Evolutionary conservation across 92 coral and sea anemone species (phyloP).

Genomic region (Phenganax marumi): DNA sequence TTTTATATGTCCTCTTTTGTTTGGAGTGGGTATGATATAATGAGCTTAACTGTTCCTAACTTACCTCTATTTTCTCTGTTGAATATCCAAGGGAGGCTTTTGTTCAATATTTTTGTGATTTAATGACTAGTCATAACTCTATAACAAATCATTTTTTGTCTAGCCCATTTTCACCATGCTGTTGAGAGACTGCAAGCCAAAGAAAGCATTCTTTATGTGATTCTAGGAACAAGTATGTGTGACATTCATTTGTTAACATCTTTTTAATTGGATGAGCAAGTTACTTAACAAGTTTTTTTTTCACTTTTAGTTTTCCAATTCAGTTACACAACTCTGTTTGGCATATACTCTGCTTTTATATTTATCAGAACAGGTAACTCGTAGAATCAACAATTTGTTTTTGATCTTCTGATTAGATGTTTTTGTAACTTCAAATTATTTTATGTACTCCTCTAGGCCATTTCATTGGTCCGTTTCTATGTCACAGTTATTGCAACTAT

Average conservation of each 20-base stretch:
- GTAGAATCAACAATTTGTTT: not conserved
- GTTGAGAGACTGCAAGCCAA: slow-evolving; percentile 73
- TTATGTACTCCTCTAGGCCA: slow-evolving; percentile 61
- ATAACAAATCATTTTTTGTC: not conserved
- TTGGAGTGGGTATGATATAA: slow-evolving; percentile 78
- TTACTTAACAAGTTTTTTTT: not conserved
- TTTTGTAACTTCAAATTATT: not conserved
- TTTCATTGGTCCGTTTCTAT: slow-evolving; percentile 86
- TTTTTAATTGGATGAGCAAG: not conserved
- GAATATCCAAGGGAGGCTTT: not conserved
- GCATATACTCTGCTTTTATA: slow-evolving; percentile 84
- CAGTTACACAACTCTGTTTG: slow-evolving; percentile 96
- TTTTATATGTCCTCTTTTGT: slow-evolving; percentile 88
- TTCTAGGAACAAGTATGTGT: slow-evolving; percentile 77
- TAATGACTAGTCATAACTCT: too few relatives aligned
- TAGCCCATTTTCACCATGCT: slow-evolving; percentile 97
- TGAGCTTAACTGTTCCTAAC: not conserved
- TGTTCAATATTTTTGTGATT: not conserved
- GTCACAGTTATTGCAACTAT: slow-evolving; percentile 94
- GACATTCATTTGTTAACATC: not conserved
- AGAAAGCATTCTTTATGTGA: slow-evolving; percentile 73
- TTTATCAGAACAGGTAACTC: slow-evolving; percentile 88
- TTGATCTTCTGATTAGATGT: not conserved
- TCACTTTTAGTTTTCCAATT: slow-evolving; percentile 79
- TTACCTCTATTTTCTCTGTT: too few relatives aligned